A percentile compares a stretch with the other conserved stretches of the same genome.
These are phyloP conservation scores for Porites evermanni DNA, from an alignment of 92 coral and sea anemone species.

Conservation along the genomic window DNA sequence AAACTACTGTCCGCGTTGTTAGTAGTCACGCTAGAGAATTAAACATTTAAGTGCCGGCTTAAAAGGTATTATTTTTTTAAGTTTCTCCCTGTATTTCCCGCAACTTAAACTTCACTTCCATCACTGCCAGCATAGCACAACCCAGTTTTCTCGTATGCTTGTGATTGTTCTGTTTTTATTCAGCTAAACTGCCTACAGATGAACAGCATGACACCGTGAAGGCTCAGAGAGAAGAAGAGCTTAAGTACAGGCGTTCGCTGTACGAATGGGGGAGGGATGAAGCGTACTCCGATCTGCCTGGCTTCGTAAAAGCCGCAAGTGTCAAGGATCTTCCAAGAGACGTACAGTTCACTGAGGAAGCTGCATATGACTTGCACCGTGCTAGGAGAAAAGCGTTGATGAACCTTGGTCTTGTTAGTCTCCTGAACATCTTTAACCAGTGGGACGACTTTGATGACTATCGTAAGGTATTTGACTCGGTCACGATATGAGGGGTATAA, in stretches of 20 bases:
- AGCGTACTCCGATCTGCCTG: slow-evolving; percentile 27
- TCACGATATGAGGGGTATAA: no score
- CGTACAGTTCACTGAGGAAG: slow-evolving; percentile 71
- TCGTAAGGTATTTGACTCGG: slow-evolving; percentile 21
- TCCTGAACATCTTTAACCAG: slow-evolving; percentile 56
- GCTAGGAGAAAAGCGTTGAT: slow-evolving; percentile 61
- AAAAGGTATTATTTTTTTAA: no score
- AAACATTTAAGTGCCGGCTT: no score
- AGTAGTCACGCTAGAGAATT: no score
- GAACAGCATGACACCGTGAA: slow-evolving; percentile 28
- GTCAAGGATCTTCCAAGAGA: slow-evolving; percentile 58
- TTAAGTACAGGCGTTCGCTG: slow-evolving; percentile 11
- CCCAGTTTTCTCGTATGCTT: not conserved
- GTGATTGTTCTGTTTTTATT: not conserved
- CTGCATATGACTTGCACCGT: slow-evolving; percentile 49
- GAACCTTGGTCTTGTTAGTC: slow-evolving; percentile 59
- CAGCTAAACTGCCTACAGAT: slow-evolving; percentile 46
- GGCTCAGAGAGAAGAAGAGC: slow-evolving; percentile 27
- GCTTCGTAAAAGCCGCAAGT: slow-evolving; percentile 56
- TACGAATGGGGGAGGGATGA: slow-evolving; percentile 43
- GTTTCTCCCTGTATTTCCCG: no score
- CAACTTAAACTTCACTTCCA: no score
- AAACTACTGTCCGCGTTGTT: no score
- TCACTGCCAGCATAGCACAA: no score
- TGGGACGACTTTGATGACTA: slow-evolving; percentile 83